These are phyloP conservation scores for Todus mexicanus DNA, from an alignment of 2,797 vertebrate genomes.

Conservation along the genomic window DNA sequence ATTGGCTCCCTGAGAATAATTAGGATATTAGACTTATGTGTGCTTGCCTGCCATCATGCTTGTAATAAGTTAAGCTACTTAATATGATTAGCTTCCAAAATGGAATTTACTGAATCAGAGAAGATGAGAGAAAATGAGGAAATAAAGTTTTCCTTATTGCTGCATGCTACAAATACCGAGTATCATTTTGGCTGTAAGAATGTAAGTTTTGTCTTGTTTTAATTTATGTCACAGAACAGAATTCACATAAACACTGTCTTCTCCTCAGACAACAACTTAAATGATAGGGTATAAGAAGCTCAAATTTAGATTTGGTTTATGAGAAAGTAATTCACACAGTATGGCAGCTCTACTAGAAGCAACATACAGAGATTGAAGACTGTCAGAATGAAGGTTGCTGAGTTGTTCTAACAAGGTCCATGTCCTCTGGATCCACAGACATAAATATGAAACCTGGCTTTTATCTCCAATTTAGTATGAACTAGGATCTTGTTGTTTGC, in stretches of 20 bases:
- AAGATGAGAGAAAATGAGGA: not conserved
- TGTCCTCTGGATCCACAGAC: not conserved
- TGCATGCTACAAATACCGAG: not conserved
- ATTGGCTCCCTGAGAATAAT: conserved; percentile 10
- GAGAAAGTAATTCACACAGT: not conserved
- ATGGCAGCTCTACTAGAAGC: not conserved
- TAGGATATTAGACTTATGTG: not conserved
- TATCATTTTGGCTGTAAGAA: not conserved
- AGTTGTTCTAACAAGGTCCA: not conserved
- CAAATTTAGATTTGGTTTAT: not conserved
- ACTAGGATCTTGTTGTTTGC: not conserved
- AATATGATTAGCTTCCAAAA: conserved; percentile 23
- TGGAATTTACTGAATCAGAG: not conserved
- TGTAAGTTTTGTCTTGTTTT: not conserved
- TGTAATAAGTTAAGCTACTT: conserved; percentile 5
- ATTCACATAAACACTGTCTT: not conserved
- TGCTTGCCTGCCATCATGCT: not conserved
- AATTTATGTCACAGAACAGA: not conserved
- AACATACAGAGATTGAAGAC: not conserved
- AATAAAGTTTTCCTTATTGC: not conserved
- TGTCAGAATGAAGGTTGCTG: not conserved
- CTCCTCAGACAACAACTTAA: not conserved
- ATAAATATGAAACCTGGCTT: not conserved
- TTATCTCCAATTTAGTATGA: not conserved
- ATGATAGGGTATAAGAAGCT: not conserved